A percentile compares a stretch with the other conserved stretches of the same genome.
Conservation (phyloP, 2,113 vertebrate species). For the Macrotus californicus region DNA sequence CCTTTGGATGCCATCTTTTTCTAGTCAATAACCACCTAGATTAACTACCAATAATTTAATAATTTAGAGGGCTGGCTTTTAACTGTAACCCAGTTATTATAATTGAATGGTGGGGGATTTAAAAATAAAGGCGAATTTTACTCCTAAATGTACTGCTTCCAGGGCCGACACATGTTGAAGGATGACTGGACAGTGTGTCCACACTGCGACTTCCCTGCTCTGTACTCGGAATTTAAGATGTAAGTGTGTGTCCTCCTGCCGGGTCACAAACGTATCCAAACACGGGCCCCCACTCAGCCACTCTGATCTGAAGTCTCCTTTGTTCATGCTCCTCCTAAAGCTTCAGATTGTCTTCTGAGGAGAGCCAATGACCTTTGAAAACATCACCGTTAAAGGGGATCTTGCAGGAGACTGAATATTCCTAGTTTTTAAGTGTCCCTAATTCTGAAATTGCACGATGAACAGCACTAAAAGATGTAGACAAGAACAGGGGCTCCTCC, state of each 20-base stretch:
- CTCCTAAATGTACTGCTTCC: background rate
- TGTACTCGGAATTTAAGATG: constrained; percentile 89
- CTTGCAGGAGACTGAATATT: background rate
- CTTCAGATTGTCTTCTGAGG: background rate
- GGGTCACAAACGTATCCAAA: background rate
- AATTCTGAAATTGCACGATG: background rate
- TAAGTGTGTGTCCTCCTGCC: constrained; percentile 77
- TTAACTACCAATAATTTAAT: background rate
- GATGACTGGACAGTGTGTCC: constrained; percentile 95
- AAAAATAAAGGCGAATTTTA: background rate
- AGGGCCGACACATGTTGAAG: constrained; percentile 95
- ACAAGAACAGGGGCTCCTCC: background rate
- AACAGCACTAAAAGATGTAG: background rate
- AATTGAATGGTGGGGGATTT: background rate
- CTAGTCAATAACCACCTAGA: background rate
- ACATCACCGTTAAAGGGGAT: background rate
- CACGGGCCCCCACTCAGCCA: background rate
- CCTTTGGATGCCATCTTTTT: background rate
- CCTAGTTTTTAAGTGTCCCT: background rate
- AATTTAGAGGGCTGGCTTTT: background rate
- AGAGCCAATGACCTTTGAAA: background rate
- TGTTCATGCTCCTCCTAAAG: background rate
- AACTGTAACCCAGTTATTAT: background rate
- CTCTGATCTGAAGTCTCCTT: background rate
- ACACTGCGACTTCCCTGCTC: constrained; percentile 92